phyloP scores from a whole-genome alignment of 64 coral and sea anemone species.

The Pocillopora verrucosa region DNA sequence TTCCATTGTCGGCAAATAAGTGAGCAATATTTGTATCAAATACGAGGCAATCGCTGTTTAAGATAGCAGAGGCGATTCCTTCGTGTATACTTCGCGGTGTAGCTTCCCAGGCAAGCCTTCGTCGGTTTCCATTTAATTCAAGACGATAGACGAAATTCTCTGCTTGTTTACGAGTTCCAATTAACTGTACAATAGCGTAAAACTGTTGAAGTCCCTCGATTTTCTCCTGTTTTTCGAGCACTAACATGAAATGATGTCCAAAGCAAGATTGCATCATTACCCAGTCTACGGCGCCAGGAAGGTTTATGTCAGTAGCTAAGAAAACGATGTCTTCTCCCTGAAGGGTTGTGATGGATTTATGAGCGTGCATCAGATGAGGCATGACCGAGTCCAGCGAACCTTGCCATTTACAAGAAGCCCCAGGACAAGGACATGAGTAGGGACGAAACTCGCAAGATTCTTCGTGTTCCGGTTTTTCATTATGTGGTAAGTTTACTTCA shows the following conservation, averaged over 20 bases:
- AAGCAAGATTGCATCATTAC: conserved; percentile 99
- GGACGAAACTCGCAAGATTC: conserved; percentile 97
- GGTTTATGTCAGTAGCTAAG: conserved; percentile 95
- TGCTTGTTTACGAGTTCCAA: conserved; percentile 97
- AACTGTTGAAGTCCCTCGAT: conserved; percentile 98
- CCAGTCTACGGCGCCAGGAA: conserved; percentile 98
- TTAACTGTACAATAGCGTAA: conserved; percentile 98
- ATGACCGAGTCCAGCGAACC: conserved; percentile 96
- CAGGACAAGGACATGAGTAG: conserved; percentile 96
- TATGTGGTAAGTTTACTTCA: conserved; percentile 74
- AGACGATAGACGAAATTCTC: conserved; percentile 98
- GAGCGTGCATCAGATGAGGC: conserved; percentile 98
- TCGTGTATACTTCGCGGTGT: conserved; percentile 98
- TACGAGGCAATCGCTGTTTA: conserved; percentile 95
- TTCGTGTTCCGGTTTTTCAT: conserved; percentile 97
- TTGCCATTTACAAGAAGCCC: conserved; percentile 99
- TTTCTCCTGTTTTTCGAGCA: conserved; percentile 98
- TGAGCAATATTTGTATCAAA: conserved; percentile 99
- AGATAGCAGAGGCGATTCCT: conserved; percentile 95
- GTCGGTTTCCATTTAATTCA: conserved; percentile 93
- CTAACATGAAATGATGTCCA: conserved; percentile 98
- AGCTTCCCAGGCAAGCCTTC: conserved; percentile 93
- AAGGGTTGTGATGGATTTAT: conserved; percentile 98
- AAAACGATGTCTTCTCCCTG: conserved; percentile 99
- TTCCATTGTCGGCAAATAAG: conserved; percentile 99